phyloP scores from a whole-genome alignment of 2,797 vertebrate genomes.

The Darevskia nairensis region DNA sequence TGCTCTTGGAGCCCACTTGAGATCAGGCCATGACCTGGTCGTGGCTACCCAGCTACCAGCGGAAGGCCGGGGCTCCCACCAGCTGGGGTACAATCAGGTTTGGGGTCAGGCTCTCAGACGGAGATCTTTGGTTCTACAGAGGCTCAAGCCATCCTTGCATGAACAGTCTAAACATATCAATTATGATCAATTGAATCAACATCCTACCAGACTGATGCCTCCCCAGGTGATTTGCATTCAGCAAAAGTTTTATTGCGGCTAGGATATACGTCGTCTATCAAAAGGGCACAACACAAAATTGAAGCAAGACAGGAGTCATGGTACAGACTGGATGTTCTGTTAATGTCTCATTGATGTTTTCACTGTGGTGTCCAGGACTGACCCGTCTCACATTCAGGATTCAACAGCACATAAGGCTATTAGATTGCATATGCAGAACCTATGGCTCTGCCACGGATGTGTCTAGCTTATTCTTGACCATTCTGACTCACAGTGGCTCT shows the following conservation, averaged over 20 bases:
- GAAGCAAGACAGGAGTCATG: neutral
- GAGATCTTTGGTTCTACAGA: neutral
- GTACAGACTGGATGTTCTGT: neutral
- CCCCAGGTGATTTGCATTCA: neutral
- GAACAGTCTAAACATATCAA: neutral
- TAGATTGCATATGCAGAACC: neutral
- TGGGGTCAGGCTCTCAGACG: neutral
- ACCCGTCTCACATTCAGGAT: neutral
- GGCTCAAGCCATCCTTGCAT: neutral
- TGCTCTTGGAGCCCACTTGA: too few relatives aligned
- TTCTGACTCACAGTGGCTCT: neutral
- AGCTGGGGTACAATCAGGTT: neutral
- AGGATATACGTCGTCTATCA: neutral
- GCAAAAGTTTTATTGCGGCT: neutral
- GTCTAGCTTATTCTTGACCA: neutral
- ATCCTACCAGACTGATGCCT: neutral
- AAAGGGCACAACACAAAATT: neutral
- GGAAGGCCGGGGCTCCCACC: too few relatives aligned
- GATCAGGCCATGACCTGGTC: too few relatives aligned
- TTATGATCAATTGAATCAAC: neutral
- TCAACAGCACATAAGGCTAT: too few relatives aligned
- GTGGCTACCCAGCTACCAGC: too few relatives aligned
- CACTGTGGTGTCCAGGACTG: neutral
- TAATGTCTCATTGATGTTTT: neutral
- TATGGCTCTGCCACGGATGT: neutral